A percentile compares a stretch with the other conserved stretches of the same genome.
Evolutionary conservation across 2,113 vertebrate species (phyloP).

Genomic region (Deroptyus accipitrinus): DNA sequence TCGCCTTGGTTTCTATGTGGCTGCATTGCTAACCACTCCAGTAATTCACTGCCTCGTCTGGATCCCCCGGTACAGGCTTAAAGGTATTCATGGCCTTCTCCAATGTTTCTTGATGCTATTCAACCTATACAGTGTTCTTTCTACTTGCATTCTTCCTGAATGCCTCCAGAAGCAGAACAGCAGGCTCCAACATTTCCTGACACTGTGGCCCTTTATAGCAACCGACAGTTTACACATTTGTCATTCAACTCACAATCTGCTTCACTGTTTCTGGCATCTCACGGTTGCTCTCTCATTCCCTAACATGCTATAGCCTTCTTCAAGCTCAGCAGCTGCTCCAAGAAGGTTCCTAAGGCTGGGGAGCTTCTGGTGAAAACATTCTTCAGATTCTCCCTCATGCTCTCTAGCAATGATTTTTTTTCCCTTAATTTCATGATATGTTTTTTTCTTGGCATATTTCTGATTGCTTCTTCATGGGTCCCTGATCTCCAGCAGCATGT

Average conservation of each 20-base stretch:
- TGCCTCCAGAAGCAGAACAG: constrained; percentile 35
- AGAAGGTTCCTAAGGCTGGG: not conserved
- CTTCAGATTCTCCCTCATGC: not conserved
- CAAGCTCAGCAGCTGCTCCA: constrained; percentile 46
- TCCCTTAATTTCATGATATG: not conserved
- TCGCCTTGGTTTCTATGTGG: not conserved
- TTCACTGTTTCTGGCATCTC: constrained; percentile 37
- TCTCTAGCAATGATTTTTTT: not conserved
- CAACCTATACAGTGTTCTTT: not conserved
- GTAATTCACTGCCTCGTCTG: not conserved
- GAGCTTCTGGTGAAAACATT: constrained; percentile 2
- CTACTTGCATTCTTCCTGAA: not conserved
- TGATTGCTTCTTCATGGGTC: not conserved
- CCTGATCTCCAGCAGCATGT: not conserved
- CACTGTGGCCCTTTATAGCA: constrained; percentile 37
- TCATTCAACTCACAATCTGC: constrained; percentile 54
- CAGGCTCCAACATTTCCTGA: constrained; percentile 13
- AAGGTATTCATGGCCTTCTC: not conserved
- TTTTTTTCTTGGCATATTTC: constrained; percentile 1
- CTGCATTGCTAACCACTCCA: not conserved
- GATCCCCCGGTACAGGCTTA: not conserved
- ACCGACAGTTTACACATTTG: constrained; percentile 43
- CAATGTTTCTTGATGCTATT: not conserved
- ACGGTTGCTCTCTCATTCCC: not conserved
- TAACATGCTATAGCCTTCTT: constrained; percentile 23